Percentiles rank a stretch among this genome's conserved stretches.
phyloP scores from a whole-genome alignment of 2,113 vertebrate species.

The Ovibos moschatus region DNA sequence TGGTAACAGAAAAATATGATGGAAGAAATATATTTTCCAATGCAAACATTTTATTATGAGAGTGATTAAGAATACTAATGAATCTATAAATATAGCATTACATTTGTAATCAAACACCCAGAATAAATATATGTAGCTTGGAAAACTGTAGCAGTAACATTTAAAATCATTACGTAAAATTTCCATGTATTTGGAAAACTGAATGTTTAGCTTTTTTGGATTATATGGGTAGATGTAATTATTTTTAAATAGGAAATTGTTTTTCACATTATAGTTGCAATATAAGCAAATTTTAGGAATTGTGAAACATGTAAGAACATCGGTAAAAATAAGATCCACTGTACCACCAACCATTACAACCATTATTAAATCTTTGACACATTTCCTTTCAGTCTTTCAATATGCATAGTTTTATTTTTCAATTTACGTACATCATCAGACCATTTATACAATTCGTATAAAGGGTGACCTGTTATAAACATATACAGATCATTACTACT shows the following conservation, averaged over 20 bases:
- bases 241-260: not conserved
- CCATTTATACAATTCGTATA: not conserved
- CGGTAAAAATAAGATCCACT: not conserved
- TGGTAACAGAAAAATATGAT: not conserved
- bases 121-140: not conserved
- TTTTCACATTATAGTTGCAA: not conserved
- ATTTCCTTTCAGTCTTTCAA: conserved; percentile 5
- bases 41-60: not conserved
- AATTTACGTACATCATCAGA: not conserved
- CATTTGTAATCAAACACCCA: not conserved
- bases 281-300: not conserved
- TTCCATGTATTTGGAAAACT: not conserved
- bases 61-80: not conserved
- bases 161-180: not conserved
- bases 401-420: not conserved
- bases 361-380: not conserved
- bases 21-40: conserved; percentile 9
- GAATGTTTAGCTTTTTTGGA: not conserved
- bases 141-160: not conserved
- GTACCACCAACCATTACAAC: not conserved
- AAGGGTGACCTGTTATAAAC: not conserved
- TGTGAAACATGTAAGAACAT: not conserved
- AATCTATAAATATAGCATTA: conserved; percentile 10
- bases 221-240: not conserved
- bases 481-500: not conserved